Conservation (phyloP, 2,888 invertebrate genomes). For the Caenorhabditis sp. region DNA sequence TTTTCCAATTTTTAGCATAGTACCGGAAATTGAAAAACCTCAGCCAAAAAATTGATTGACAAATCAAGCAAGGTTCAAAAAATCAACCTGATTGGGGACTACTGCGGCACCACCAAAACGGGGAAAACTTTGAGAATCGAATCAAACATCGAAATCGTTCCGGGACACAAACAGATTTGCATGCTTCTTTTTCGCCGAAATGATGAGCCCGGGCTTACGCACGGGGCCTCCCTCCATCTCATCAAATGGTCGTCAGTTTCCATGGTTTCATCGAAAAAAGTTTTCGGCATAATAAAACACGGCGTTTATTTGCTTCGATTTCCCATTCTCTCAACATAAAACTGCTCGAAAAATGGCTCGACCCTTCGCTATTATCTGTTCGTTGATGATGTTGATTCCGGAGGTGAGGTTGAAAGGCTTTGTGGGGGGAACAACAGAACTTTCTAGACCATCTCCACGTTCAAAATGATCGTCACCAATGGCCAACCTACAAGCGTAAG, state of each 20-base stretch:
- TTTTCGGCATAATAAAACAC: not conserved
- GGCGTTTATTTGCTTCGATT: not conserved
- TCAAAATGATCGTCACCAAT: conserved; percentile 12
- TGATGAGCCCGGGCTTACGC: no score
- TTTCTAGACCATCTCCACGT: not conserved
- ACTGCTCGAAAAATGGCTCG: no score
- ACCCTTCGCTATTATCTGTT: no score
- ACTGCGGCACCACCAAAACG: not conserved
- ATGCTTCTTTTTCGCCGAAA: not conserved
- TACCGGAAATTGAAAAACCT: not conserved
- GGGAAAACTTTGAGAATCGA: no score
- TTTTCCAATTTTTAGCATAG: no score
- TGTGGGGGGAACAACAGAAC: not conserved
- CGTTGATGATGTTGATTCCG: no score
- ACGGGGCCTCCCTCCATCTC: not conserved
- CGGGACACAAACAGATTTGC: not conserved
- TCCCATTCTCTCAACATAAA: not conserved
- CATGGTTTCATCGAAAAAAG: conserved; percentile 7
- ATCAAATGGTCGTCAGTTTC: not conserved
- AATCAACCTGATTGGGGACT: no score
- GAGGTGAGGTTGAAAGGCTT: no score
- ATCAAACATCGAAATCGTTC: conserved; percentile 16
- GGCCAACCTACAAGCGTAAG: not conserved
- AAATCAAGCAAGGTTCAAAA: not conserved
- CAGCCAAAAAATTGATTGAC: not conserved